Evolutionary conservation across 2,888 invertebrate species (phyloP).

Genomic region (Chironomus tentans): DNA sequence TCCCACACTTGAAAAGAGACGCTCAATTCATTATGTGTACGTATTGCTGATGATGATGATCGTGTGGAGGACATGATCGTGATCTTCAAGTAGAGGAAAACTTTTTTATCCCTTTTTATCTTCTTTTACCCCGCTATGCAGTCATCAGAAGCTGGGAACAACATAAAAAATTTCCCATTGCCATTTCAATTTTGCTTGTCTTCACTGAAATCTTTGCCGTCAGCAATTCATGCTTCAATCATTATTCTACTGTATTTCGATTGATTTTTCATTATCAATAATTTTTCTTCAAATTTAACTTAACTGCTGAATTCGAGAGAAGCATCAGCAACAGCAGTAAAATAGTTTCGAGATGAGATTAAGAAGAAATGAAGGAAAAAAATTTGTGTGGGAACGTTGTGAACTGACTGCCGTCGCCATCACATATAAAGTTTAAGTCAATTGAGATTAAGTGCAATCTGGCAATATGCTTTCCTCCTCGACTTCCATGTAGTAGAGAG

Average conservation of each 20-base stretch:
- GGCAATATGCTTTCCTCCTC: background rate
- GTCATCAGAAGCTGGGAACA: background rate
- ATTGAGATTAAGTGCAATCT: background rate
- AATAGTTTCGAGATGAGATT: background rate
- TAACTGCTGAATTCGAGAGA: background rate
- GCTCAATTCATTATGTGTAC: background rate
- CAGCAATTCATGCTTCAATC: slow-evolving; percentile 12
- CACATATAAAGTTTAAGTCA: background rate
- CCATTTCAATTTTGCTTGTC: background rate
- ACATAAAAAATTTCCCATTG: background rate
- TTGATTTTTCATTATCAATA: slow-evolving; percentile 16
- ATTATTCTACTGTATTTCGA: slow-evolving; percentile 15
- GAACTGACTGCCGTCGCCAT: background rate
- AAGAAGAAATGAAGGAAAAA: background rate
- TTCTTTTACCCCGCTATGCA: background rate
- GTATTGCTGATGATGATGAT: background rate
- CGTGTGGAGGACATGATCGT: slow-evolving; percentile 18
- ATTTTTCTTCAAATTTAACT: background rate
- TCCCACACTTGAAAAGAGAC: slow-evolving; percentile 18
- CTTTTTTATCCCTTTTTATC: background rate
- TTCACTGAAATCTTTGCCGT: slow-evolving; percentile 10
- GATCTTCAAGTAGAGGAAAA: slow-evolving; percentile 1
- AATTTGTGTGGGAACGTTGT: slow-evolving; percentile 11
- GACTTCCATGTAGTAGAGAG: no score
- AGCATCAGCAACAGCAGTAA: background rate